These are phyloP conservation scores for Bradynema listronoti DNA, from an alignment of 1,140 invertebrate genomes.

Conservation along the genomic window DNA sequence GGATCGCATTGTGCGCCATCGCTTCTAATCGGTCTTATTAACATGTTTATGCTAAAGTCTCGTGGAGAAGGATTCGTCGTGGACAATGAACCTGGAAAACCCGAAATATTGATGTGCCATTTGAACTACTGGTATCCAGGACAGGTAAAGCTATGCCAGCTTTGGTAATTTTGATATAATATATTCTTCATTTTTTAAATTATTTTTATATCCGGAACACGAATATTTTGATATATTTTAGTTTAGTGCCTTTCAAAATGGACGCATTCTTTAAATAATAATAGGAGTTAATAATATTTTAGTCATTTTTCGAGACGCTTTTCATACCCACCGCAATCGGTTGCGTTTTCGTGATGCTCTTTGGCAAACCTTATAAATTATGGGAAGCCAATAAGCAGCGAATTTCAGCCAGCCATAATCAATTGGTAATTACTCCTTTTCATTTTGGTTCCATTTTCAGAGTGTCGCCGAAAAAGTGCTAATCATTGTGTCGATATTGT, in stretches of 20 bases:
- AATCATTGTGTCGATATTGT: constrained; percentile 70
- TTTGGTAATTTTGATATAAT: neutral
- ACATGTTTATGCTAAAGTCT: constrained; percentile 61
- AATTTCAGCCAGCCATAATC: constrained; percentile 31
- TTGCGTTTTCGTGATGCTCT: constrained; percentile 84
- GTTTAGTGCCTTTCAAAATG: neutral
- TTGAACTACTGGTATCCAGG: constrained; percentile 56
- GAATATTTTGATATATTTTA: constrained; percentile 8
- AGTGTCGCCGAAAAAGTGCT: constrained; percentile 66
- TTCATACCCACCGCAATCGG: constrained; percentile 71
- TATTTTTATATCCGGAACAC: neutral
- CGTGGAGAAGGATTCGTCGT: constrained; percentile 43
- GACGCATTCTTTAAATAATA: constrained; percentile 4
- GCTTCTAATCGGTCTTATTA: constrained; percentile 66
- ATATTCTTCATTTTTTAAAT: neutral
- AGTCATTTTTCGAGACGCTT: constrained; percentile 64
- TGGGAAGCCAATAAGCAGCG: constrained; percentile 51
- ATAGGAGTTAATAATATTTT: constrained; percentile 26
- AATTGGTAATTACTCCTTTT: constrained; percentile 44
- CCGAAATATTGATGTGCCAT: constrained; percentile 30
- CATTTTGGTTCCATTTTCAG: constrained; percentile 40
- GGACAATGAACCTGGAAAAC: neutral
- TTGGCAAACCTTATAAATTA: constrained; percentile 73
- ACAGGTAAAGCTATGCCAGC: constrained; percentile 38
- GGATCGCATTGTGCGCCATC: constrained; percentile 63